phyloP scores from a whole-genome alignment of 2,888 invertebrate genomes.

The Hydropsyche betteni region DNA sequence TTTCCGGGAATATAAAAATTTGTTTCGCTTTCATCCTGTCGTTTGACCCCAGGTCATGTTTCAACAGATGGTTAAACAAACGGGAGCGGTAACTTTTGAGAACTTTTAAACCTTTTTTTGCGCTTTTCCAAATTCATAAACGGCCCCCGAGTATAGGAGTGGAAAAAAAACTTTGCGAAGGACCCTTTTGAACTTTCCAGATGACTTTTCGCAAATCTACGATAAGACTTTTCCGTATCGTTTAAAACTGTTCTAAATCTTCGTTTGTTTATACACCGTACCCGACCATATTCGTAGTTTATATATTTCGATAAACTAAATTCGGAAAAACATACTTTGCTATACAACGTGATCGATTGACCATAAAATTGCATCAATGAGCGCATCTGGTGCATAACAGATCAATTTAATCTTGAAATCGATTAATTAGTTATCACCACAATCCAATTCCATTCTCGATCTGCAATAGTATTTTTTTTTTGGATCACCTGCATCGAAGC shows the following conservation, averaged over 20 bases:
- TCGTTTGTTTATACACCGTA: no score
- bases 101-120: conserved; percentile 7
- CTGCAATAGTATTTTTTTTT: neutral
- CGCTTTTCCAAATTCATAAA: neutral
- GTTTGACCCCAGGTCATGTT: conserved; percentile 20
- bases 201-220: no score
- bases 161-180: neutral
- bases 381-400: neutral
- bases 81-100: neutral
- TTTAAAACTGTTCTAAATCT: no score
- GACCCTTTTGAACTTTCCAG: no score
- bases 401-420: neutral
- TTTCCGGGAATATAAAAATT: no score
- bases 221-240: no score
- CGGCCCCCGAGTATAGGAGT: neutral
- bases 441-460: neutral
- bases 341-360: neutral
- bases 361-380: neutral
- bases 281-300: no score
- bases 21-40: neutral
- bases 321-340: neutral
- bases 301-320: neutral
- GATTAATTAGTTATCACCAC: neutral
- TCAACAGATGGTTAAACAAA: conserved; percentile 26
- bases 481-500: neutral